Conservation (phyloP, 2,888 invertebrate species). For the Margaritifera margaritifera region DNA sequence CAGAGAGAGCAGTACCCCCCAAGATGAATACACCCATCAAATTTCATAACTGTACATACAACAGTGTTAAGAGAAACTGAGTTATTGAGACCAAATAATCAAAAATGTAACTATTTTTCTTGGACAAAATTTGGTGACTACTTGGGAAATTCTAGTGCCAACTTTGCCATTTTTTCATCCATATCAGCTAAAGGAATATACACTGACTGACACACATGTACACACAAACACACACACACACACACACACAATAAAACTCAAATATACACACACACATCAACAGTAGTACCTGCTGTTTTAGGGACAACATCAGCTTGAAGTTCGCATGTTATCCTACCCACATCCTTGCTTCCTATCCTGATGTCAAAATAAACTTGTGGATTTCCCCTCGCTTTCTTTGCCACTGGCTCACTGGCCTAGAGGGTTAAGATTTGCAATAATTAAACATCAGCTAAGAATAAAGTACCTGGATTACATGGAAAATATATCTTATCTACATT, state of each 20-base stretch:
- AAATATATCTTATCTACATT: too few relatives aligned
- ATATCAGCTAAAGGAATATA: background rate
- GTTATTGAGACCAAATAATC: too few relatives aligned
- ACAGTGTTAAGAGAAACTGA: too few relatives aligned
- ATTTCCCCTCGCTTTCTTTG: slow-evolving; percentile 69
- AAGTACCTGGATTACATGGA: background rate
- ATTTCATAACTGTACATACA: too few relatives aligned
- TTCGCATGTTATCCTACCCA: slow-evolving; percentile 93
- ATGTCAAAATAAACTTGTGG: slow-evolving; percentile 95
- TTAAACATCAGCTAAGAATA: background rate
- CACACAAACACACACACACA: too few relatives aligned
- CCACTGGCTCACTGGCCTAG: slow-evolving; percentile 44
- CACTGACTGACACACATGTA: background rate
- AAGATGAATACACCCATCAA: too few relatives aligned
- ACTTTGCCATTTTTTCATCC: too few relatives aligned
- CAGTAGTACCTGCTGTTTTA: slow-evolving; percentile 81
- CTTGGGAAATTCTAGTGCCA: too few relatives aligned
- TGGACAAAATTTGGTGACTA: too few relatives aligned
- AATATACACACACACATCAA: background rate
- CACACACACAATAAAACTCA: too few relatives aligned
- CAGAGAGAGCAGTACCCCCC: too few relatives aligned
- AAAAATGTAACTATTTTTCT: too few relatives aligned
- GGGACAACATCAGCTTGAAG: slow-evolving; percentile 94
- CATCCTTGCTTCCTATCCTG: slow-evolving; percentile 88
- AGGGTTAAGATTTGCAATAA: background rate